Percentiles rank a stretch among this genome's conserved stretches.
Conservation (phyloP, 2,797 vertebrate genomes). For the Thaleichthys pacificus region DNA sequence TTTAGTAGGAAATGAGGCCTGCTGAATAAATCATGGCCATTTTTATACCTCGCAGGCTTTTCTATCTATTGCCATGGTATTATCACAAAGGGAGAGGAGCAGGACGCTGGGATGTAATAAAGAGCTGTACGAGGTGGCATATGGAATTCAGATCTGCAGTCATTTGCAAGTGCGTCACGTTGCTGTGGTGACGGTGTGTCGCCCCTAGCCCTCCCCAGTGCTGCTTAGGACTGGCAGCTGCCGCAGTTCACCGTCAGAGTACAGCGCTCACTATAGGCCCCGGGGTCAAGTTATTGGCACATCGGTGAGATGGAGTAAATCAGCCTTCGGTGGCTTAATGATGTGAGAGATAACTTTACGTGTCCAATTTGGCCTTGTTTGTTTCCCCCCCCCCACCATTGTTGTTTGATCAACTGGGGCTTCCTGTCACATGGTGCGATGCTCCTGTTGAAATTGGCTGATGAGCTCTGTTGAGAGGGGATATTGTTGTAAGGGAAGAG, state of each 20-base stretch:
- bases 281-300: conserved; percentile 55
- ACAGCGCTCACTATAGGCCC: conserved; percentile 57
- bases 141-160: conserved; percentile 71
- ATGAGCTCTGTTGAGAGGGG: no score
- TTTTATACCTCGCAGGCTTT: conserved; percentile 68
- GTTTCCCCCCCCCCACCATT: no score
- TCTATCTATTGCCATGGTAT: conserved; percentile 68
- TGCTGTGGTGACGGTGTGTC: conserved; percentile 50
- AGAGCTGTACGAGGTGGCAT: conserved; percentile 64
- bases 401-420: no score
- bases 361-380: no score
- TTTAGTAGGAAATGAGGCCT: conserved; percentile 75
- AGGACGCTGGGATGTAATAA: conserved; percentile 70
- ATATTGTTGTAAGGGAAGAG: no score
- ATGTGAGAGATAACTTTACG: neutral
- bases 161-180: conserved; percentile 74
- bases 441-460: no score
- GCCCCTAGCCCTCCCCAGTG: conserved; percentile 51
- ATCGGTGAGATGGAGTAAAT: conserved; percentile 60
- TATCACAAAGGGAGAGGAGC: conserved; percentile 72
- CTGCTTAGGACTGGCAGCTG: conserved; percentile 71
- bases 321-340: conserved; percentile 43
- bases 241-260: conserved; percentile 59
- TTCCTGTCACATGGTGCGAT: no score
- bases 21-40: conserved; percentile 76